phyloP scores from a whole-genome alignment of 2,888 invertebrate genomes.

The Eueremaeus valkanovi region DNA sequence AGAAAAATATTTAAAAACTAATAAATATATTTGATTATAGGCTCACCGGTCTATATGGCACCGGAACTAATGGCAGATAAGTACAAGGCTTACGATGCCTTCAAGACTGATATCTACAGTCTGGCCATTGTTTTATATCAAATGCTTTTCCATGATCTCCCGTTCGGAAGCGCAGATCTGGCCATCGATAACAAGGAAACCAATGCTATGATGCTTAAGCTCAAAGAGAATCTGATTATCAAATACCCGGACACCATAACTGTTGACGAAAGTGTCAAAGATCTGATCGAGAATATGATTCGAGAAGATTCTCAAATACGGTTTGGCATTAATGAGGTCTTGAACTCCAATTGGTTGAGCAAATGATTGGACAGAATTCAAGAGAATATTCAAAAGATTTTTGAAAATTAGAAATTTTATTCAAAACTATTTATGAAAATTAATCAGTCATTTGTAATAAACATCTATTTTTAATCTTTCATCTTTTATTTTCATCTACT shows the following conservation, averaged over 20 bases:
- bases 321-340: background rate
- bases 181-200: background rate
- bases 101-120: slow-evolving; percentile 27
- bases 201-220: background rate
- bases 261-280: background rate
- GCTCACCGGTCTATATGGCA: slow-evolving; percentile 20
- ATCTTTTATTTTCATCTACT: no score
- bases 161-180: background rate
- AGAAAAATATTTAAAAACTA: background rate
- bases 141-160: background rate
- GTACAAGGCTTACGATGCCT: background rate
- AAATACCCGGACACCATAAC: background rate
- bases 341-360: background rate
- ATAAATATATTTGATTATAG: background rate
- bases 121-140: slow-evolving; percentile 24
- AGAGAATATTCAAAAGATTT: no score
- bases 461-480: no score
- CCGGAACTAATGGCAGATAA: slow-evolving; percentile 18
- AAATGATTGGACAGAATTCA: no score
- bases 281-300: slow-evolving; percentile 10
- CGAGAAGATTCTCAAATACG: background rate
- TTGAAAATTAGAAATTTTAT: no score
- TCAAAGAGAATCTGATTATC: background rate
- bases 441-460: no score
- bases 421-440: no score